phyloP scores from a whole-genome alignment of 2,888 invertebrate genomes.

The Glomeris marginata region DNA sequence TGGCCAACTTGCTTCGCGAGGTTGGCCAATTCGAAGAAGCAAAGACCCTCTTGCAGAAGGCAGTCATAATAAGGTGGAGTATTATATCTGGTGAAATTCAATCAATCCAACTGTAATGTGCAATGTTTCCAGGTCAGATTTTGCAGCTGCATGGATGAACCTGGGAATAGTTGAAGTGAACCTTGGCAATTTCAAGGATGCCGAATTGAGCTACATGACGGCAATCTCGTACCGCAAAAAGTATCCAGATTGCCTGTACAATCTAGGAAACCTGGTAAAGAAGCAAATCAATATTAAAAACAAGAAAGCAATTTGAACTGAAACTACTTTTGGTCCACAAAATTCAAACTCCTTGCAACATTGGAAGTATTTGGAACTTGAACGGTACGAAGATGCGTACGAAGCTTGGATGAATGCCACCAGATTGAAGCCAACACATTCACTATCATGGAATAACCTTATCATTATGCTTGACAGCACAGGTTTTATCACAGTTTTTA shows the following conservation, averaged over 20 bases:
- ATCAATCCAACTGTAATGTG: no score
- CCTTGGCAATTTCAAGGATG: slow-evolving; percentile 49
- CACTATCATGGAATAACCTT: slow-evolving; percentile 82
- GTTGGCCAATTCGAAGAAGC: slow-evolving; percentile 51
- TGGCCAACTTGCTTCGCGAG: slow-evolving; percentile 70
- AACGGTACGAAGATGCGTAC: slow-evolving; percentile 55
- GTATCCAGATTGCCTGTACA: slow-evolving; percentile 88
- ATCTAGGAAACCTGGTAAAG: slow-evolving; percentile 78
- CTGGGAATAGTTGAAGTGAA: slow-evolving; percentile 78
- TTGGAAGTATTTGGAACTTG: slow-evolving; percentile 58
- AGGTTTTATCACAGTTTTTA: slow-evolving; percentile 30
- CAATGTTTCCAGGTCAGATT: slow-evolving; percentile 50
- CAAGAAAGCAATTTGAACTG: no score
- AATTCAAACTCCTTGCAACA: not conserved
- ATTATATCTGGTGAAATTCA: no score
- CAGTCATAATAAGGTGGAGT: slow-evolving; percentile 53
- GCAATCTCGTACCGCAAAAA: slow-evolving; percentile 59
- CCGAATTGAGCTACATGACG: slow-evolving; percentile 60
- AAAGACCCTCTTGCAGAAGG: slow-evolving; percentile 51
- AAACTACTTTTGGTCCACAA: not conserved
- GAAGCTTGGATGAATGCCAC: slow-evolving; percentile 71
- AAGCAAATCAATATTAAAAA: no score
- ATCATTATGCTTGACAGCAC: slow-evolving; percentile 67
- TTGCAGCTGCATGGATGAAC: slow-evolving; percentile 98
- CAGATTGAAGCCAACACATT: slow-evolving; percentile 55